Percentiles rank a stretch among this genome's conserved stretches.
phyloP scores from a whole-genome alignment of 2,888 invertebrate species.

The Cephus runcator region DNA sequence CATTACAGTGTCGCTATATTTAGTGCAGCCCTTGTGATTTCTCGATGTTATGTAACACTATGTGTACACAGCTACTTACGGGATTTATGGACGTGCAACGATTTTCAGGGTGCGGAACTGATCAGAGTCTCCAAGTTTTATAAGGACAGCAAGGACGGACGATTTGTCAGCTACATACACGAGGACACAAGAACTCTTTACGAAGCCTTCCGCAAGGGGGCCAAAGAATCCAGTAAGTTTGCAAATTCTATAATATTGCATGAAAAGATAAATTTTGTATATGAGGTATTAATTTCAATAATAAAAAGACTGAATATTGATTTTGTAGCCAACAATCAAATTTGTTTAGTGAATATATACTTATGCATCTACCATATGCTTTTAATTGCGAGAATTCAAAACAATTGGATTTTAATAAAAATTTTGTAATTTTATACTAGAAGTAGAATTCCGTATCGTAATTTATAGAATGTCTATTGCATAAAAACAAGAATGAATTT shows the following conservation, averaged over 20 bases:
- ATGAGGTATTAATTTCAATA: neutral
- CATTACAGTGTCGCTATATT: slow-evolving; percentile 38
- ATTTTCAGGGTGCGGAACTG: slow-evolving; percentile 83
- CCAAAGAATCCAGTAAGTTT: slow-evolving; percentile 87
- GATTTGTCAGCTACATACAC: slow-evolving; percentile 84
- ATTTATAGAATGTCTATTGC: neutral
- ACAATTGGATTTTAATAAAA: neutral
- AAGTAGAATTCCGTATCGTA: neutral
- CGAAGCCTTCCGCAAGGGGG: slow-evolving; percentile 90
- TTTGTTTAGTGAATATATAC: too few relatives aligned
- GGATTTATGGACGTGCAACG: neutral
- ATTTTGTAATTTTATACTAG: neutral
- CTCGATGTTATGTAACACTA: slow-evolving; percentile 36
- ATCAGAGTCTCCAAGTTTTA: slow-evolving; percentile 90
- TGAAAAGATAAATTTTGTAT: neutral
- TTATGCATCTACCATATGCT: too few relatives aligned
- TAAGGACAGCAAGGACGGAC: slow-evolving; percentile 89
- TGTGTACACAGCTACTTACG: neutral
- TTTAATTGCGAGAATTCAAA: too few relatives aligned
- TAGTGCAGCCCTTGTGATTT: slow-evolving; percentile 40
- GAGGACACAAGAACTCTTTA: slow-evolving; percentile 91
- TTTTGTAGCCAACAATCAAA: too few relatives aligned
- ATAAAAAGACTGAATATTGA: neutral
- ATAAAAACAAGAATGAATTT: neutral
- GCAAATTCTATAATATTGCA: neutral